Evolutionary conservation across 2,797 vertebrate species (phyloP).

Genomic region (Mormyrops boulengeri): DNA sequence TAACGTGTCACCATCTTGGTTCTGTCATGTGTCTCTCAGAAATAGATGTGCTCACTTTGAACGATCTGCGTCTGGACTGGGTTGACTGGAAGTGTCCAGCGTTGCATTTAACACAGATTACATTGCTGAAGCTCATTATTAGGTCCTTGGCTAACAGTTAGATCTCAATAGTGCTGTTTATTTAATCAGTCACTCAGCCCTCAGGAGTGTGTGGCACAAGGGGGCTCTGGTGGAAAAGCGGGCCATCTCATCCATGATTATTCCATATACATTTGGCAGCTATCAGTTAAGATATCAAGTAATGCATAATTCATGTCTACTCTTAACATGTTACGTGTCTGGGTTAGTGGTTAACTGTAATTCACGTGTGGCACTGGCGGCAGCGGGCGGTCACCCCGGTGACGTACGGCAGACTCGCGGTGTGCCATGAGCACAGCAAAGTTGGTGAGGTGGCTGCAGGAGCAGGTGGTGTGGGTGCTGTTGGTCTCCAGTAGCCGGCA

Average conservation of each 20-base stretch:
- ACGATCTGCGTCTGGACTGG: background rate
- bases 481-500: slow-evolving; percentile 82
- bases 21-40: background rate
- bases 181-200: background rate
- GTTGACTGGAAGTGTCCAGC: background rate
- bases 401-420: slow-evolving; percentile 71
- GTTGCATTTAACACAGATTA: background rate
- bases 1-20: background rate
- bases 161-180: background rate
- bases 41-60: background rate
- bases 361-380: background rate
- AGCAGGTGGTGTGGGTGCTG: slow-evolving; percentile 84
- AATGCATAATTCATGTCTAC: background rate
- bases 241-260: background rate
- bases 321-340: background rate
- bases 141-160: background rate
- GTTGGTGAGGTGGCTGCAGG: slow-evolving; percentile 93
- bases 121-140: background rate
- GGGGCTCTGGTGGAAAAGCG: background rate
- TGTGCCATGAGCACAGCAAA: slow-evolving; percentile 89
- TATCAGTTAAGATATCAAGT: background rate
- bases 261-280: background rate
- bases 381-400: background rate
- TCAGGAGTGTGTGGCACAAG: background rate
- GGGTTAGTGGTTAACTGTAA: background rate